These are phyloP conservation scores for Haemorhous mexicanus DNA, from an alignment of 2,113 vertebrate species.

Conservation along the genomic window DNA sequence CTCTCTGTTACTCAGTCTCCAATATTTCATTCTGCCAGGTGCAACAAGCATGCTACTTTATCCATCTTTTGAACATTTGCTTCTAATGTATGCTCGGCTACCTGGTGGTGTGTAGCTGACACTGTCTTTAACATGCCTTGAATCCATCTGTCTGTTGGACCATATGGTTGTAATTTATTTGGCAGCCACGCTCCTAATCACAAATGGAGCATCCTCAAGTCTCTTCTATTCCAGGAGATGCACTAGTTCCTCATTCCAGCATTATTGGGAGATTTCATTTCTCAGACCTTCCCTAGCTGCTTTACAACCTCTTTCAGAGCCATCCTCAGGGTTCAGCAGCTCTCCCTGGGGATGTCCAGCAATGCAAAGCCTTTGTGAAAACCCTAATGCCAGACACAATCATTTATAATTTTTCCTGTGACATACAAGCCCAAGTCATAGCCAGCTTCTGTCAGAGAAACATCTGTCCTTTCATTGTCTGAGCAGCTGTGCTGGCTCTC, in stretches of 20 bases:
- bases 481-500: constrained; percentile 32
- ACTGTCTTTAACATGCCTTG: constrained; percentile 55
- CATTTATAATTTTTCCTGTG: background rate
- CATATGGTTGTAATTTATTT: constrained; percentile 63
- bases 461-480: background rate
- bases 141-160: constrained; percentile 62
- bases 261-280: background rate
- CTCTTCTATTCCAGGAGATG: constrained; percentile 16
- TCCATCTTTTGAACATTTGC: constrained; percentile 57
- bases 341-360: background rate
- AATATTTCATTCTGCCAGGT: constrained; percentile 35
- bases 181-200: constrained; percentile 42
- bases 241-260: background rate
- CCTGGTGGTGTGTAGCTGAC: constrained; percentile 62
- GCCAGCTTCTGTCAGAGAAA: constrained; percentile 44
- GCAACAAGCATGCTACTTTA: constrained; percentile 42
- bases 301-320: background rate
- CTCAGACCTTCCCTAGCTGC: background rate
- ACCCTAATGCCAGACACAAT: background rate
- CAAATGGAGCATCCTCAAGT: constrained; percentile 49
- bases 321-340: background rate
- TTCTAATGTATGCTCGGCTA: constrained; percentile 34
- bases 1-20: background rate
- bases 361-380: background rate
- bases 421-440: background rate